phyloP scores from a whole-genome alignment of 2,113 vertebrate genomes.

The Hypanus sabinus region DNA sequence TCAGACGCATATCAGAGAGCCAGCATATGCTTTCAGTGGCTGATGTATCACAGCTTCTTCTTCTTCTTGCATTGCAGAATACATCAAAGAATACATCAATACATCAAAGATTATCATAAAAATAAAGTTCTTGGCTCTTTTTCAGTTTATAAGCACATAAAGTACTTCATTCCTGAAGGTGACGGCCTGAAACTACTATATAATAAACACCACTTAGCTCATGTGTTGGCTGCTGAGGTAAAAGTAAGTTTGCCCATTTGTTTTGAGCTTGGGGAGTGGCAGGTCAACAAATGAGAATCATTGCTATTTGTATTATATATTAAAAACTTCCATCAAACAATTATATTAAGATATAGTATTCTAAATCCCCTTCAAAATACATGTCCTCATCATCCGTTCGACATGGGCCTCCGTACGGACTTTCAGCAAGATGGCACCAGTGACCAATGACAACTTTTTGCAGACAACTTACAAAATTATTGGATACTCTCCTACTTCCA shows the following conservation, averaged over 20 bases:
- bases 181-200: background rate
- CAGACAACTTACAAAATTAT: no score
- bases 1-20: background rate
- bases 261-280: background rate
- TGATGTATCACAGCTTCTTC: background rate
- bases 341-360: background rate
- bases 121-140: background rate
- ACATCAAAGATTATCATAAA: background rate
- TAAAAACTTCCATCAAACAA: background rate
- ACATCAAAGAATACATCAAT: background rate
- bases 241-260: background rate
- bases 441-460: no score
- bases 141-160: background rate
- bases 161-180: background rate
- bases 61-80: background rate
- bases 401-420: background rate
- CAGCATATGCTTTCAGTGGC: background rate
- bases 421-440: no score
- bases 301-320: background rate
- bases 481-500: no score
- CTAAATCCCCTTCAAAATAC: background rate
- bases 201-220: background rate
- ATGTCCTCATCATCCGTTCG: background rate
- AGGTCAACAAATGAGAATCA: background rate
- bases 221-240: background rate